Conservation (phyloP, 2,797 vertebrate genomes). For the Heliangelus exortis region DNA sequence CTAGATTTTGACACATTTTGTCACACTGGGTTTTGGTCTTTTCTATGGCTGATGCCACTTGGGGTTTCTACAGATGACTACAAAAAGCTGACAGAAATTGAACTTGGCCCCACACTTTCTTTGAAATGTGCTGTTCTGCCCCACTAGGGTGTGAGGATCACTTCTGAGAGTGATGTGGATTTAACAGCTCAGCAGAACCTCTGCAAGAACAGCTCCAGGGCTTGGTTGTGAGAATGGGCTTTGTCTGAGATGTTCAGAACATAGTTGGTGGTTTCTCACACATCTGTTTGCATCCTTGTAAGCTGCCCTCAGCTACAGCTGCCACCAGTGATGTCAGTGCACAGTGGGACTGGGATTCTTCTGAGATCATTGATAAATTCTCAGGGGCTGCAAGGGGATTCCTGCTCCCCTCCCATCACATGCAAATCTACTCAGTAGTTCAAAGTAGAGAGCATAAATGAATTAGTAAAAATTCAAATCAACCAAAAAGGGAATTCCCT, state of each 20-base stretch:
- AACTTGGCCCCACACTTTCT: neutral
- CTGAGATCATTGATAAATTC: neutral
- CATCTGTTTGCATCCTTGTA: rapidly evolving
- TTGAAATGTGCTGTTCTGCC: neutral
- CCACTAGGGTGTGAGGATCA: neutral
- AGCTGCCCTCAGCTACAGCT: neutral
- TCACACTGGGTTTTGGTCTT: neutral
- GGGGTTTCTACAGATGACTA: neutral
- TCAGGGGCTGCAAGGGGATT: neutral
- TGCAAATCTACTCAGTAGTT: neutral
- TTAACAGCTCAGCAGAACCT: neutral
- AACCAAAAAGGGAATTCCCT: neutral
- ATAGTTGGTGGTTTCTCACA: neutral
- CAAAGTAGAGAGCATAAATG: neutral
- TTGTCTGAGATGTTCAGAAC: neutral
- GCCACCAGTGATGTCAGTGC: neutral
- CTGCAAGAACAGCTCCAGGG: neutral
- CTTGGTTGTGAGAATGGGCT: rapidly evolving
- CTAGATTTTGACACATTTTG: neutral
- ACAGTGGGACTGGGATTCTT: neutral
- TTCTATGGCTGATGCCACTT: neutral
- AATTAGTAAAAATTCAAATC: neutral
- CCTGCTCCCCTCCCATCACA: neutral
- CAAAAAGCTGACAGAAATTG: neutral
- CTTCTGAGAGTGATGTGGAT: neutral